Evolutionary conservation across 2,797 vertebrate species (phyloP).

Genomic region (Tokudaia tokunoshimensis): DNA sequence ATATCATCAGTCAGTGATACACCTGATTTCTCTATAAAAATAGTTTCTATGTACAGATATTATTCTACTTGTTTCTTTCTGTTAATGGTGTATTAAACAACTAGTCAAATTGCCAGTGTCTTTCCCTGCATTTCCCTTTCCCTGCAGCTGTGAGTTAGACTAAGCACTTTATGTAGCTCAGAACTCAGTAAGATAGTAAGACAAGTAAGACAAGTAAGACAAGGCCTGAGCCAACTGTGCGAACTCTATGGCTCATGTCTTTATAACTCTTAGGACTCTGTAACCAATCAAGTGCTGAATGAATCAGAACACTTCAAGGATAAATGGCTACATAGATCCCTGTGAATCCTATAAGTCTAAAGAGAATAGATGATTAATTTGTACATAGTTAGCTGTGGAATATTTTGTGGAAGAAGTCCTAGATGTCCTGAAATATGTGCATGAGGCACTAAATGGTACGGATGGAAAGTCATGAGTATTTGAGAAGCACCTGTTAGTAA

Average conservation of each 20-base stretch:
- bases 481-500: background rate
- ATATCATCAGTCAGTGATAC: background rate
- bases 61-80: background rate
- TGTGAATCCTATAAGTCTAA: background rate
- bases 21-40: background rate
- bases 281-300: background rate
- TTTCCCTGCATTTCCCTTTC: too few relatives aligned
- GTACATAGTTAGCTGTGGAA: background rate
- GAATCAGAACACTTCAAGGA: constrained; percentile 11
- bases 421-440: background rate
- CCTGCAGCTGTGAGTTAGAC: background rate
- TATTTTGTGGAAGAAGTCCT: background rate
- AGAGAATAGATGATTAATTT: background rate
- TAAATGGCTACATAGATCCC: background rate
- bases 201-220: background rate
- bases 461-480: background rate
- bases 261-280: background rate
- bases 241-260: background rate
- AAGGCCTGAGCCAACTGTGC: background rate
- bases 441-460: background rate
- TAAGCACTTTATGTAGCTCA: background rate
- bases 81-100: background rate
- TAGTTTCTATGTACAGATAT: background rate
- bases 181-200: background rate
- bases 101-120: too few relatives aligned